Conservation (phyloP, 2,113 vertebrate genomes). For the Fukomys damarensis region DNA sequence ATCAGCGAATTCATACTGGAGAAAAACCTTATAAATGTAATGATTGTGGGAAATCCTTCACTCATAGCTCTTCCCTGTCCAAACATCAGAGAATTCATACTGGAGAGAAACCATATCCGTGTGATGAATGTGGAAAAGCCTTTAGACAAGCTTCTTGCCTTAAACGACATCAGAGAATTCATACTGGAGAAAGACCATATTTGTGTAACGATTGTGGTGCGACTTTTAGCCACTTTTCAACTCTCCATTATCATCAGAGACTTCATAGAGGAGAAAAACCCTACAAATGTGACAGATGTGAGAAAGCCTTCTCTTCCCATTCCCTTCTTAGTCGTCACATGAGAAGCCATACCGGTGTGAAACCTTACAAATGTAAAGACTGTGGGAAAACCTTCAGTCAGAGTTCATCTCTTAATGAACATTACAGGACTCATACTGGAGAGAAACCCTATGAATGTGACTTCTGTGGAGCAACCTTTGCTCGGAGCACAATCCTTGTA, state of each 20-base stretch:
- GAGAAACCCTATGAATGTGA: conserved; percentile 81
- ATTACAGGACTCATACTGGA: conserved; percentile 75
- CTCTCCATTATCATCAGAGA: conserved; percentile 79
- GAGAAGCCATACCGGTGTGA: conserved; percentile 73
- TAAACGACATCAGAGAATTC: conserved; percentile 78
- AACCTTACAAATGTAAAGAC: conserved; percentile 79
- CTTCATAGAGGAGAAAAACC: conserved; percentile 82
- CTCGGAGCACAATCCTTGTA: conserved; percentile 77
- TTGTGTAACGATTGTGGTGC: conserved; percentile 79
- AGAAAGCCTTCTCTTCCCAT: conserved; percentile 74
- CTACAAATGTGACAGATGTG: conserved; percentile 80
- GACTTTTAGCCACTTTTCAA: conserved; percentile 78
- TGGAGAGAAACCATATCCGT: conserved; percentile 82
- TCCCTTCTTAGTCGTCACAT: conserved; percentile 72
- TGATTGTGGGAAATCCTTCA: conserved; percentile 81
- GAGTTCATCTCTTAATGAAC: conserved; percentile 78
- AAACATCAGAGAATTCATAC: conserved; percentile 83
- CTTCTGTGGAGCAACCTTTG: conserved; percentile 78
- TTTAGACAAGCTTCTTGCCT: conserved; percentile 81
- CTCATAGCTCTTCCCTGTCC: conserved; percentile 78
- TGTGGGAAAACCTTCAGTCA: conserved; percentile 76
- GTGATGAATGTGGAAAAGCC: conserved; percentile 81
- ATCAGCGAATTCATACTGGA: conserved; percentile 82
- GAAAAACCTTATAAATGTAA: conserved; percentile 80
- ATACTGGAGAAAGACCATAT: conserved; percentile 81